A percentile compares a stretch with the other conserved stretches of the same genome.
Evolutionary conservation across 1,140 invertebrate species (phyloP).

Genomic region (Drosophila bifasciata): DNA sequence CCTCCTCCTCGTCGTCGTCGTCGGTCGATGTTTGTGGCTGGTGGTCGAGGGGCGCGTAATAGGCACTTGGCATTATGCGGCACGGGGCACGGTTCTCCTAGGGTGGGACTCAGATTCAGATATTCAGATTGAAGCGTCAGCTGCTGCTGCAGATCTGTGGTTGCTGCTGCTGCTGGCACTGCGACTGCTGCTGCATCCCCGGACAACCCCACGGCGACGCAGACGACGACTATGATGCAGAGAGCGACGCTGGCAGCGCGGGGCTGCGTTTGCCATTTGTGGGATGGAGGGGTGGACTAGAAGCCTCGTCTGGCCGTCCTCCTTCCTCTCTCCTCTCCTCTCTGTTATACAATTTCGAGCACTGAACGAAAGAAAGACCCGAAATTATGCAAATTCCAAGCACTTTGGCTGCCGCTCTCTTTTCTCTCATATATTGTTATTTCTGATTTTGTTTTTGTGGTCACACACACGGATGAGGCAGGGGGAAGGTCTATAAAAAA

Average conservation of each 20-base stretch:
- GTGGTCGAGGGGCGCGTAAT: conserved; percentile 61
- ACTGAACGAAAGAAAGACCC: background rate
- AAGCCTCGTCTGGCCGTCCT: background rate
- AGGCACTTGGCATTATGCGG: conserved; percentile 69
- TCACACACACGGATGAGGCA: too few relatives aligned
- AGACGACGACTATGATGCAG: background rate
- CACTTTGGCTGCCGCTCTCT: conserved; percentile 17
- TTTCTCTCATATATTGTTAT: conserved; percentile 12
- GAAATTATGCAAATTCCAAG: conserved; percentile 53
- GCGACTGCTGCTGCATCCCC: conserved; percentile 24
- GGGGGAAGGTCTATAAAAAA: too few relatives aligned
- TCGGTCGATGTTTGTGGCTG: conserved; percentile 47
- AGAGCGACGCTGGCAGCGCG: conserved; percentile 25
- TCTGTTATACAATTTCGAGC: conserved; percentile 61
- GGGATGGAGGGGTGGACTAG: conserved; percentile 7
- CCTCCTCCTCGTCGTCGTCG: conserved; percentile 51
- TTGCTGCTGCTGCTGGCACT: conserved; percentile 8
- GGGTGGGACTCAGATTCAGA: conserved; percentile 4
- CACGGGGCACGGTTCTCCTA: conserved; percentile 7
- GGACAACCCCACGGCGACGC: background rate
- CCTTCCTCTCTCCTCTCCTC: background rate
- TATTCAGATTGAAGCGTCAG: conserved; percentile 8
- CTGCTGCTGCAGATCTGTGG: conserved; percentile 9
- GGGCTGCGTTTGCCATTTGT: conserved; percentile 53
- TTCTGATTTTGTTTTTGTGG: background rate